A percentile compares a stretch with the other conserved stretches of the same genome.
phyloP scores from a whole-genome alignment of 37 sponge, comb jelly and placozoan genomes.

The Ephydatia muelleri region DNA sequence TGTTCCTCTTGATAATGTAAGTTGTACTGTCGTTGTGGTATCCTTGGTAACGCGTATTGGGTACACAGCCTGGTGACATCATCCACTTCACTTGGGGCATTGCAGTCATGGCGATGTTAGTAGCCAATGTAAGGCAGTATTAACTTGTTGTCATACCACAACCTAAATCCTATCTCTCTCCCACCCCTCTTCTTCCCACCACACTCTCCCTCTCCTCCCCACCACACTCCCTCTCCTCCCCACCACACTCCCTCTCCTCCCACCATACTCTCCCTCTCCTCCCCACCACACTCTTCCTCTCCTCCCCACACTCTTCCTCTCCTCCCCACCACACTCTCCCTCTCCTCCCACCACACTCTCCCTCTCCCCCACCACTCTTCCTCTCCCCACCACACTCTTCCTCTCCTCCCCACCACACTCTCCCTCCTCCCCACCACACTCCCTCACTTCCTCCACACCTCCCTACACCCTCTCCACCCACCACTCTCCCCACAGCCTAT shows the following conservation, averaged over 20 bases:
- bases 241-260: neutral
- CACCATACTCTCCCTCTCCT: slow-evolving; percentile 22
- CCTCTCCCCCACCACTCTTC: slow-evolving; percentile 26
- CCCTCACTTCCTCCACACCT: slow-evolving; percentile 49
- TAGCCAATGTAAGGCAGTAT: slow-evolving; percentile 59
- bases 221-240: no score
- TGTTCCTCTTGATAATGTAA: slow-evolving; percentile 15
- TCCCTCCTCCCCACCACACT: no score
- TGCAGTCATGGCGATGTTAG: slow-evolving; percentile 47
- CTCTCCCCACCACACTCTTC: neutral
- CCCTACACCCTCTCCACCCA: neutral
- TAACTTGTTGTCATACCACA: neutral
- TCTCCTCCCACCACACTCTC: neutral
- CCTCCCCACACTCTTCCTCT: neutral
- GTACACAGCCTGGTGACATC: slow-evolving; percentile 23
- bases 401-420: neutral
- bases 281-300: slow-evolving; percentile 11
- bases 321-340: no score
- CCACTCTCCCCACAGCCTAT: slow-evolving; percentile 58
- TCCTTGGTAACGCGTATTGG: neutral
- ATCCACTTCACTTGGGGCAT: slow-evolving; percentile 61
- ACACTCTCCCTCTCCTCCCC: neutral
- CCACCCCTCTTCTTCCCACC: neutral
- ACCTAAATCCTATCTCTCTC: neutral
- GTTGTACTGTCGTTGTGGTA: neutral